These are phyloP conservation scores for Leptopterna dolabrata DNA, from an alignment of 2,888 invertebrate species.

Conservation along the genomic window DNA sequence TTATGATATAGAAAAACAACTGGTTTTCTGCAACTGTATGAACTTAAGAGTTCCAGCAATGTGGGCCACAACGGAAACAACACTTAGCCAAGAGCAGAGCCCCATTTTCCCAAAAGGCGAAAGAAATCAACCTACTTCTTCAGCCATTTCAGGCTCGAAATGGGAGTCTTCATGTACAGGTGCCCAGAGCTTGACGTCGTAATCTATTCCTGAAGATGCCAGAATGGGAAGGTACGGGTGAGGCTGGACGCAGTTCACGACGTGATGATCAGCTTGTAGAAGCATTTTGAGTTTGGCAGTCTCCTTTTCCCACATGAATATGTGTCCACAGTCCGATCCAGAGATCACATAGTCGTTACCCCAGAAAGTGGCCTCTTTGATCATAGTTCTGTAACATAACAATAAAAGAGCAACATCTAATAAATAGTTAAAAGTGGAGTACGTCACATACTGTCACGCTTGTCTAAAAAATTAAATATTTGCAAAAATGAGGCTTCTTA, in stretches of 20 bases:
- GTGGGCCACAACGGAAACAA: too few relatives aligned
- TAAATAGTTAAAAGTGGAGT: too few relatives aligned
- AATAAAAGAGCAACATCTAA: neutral
- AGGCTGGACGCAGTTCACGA: slow-evolving; percentile 86
- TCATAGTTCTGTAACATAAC: slow-evolving; percentile 75
- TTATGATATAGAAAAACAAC: too few relatives aligned
- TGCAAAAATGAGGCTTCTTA: too few relatives aligned
- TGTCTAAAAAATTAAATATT: too few relatives aligned
- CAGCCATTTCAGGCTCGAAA: slow-evolving; percentile 75
- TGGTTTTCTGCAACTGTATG: too few relatives aligned
- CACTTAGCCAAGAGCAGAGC: too few relatives aligned
- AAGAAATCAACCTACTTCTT: slow-evolving; percentile 69
- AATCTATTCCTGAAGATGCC: slow-evolving; percentile 89
- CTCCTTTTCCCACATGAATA: slow-evolving; percentile 83
- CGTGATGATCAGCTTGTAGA: slow-evolving; percentile 83
- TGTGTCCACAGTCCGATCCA: slow-evolving; percentile 90
- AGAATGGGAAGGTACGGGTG: slow-evolving; percentile 81
- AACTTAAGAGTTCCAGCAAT: too few relatives aligned
- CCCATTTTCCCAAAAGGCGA: too few relatives aligned
- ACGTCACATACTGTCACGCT: too few relatives aligned
- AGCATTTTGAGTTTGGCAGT: slow-evolving; percentile 79
- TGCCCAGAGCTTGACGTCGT: slow-evolving; percentile 86
- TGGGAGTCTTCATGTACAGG: slow-evolving; percentile 74
- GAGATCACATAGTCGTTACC: slow-evolving; percentile 84
- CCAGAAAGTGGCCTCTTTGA: slow-evolving; percentile 89